Evolutionary conservation across 2,888 invertebrate species (phyloP).

Genomic region (Leptinotarsa peninsularis): DNA sequence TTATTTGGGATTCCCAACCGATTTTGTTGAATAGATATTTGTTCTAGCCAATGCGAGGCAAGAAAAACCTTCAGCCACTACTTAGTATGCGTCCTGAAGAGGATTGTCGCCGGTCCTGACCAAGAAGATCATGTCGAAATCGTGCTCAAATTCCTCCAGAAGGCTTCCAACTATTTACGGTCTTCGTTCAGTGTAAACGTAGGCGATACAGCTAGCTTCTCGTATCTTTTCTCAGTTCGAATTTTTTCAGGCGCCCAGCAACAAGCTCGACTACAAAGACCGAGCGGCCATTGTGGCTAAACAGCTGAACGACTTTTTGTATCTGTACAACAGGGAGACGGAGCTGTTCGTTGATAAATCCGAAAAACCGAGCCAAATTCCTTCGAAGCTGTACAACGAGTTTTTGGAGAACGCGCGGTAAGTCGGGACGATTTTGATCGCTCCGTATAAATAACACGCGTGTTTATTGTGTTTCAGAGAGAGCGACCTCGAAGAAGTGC

Average conservation of each 20-base stretch:
- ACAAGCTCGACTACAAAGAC: slow-evolving; percentile 82
- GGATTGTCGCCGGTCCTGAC: slow-evolving; percentile 71
- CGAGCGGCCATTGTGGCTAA: slow-evolving; percentile 86
- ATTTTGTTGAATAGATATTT: slow-evolving; percentile 13
- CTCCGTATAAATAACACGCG: not conserved
- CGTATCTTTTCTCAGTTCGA: not conserved
- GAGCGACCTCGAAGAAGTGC: slow-evolving; percentile 78
- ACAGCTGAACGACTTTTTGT: slow-evolving; percentile 85
- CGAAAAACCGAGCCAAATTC: slow-evolving; percentile 73
- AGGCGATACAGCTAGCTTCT: slow-evolving; percentile 21
- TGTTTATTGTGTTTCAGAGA: slow-evolving; percentile 68
- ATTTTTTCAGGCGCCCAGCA: slow-evolving; percentile 73
- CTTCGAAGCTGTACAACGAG: slow-evolving; percentile 70
- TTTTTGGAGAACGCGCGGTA: slow-evolving; percentile 73
- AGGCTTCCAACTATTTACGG: slow-evolving; percentile 77
- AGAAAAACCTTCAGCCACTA: slow-evolving; percentile 84
- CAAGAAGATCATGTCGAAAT: slow-evolving; percentile 74
- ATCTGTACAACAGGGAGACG: slow-evolving; percentile 85
- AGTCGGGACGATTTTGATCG: slow-evolving; percentile 46
- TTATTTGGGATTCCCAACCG: not conserved
- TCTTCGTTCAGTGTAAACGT: slow-evolving; percentile 77
- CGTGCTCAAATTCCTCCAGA: slow-evolving; percentile 81
- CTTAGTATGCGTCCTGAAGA: slow-evolving; percentile 78
- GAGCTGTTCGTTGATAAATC: slow-evolving; percentile 80
- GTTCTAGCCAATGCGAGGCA: slow-evolving; percentile 74